Conservation (phyloP, 1,140 invertebrate genomes). For the Oedothorax gibbosus region DNA sequence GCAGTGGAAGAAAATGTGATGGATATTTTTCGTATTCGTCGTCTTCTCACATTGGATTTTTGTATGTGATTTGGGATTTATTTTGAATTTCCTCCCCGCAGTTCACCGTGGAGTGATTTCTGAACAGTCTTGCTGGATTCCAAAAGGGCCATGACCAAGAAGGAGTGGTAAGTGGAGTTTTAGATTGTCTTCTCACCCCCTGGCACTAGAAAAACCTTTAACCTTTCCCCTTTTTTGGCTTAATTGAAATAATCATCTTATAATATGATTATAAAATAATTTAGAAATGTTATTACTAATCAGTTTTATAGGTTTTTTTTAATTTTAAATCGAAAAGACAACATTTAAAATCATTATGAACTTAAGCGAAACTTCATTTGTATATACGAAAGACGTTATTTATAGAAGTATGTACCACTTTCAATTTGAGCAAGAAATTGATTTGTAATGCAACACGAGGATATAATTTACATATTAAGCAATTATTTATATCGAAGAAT, state of each 20-base stretch:
- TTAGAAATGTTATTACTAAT: background rate
- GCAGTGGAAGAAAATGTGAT: no score
- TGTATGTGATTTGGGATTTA: background rate
- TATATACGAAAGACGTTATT: no score
- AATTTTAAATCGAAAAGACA: background rate
- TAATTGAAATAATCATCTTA: background rate
- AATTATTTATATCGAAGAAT: no score
- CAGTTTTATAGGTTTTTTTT: background rate
- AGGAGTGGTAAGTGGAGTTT: conserved; percentile 36
- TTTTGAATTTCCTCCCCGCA: conserved; percentile 4
- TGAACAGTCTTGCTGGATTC: conserved; percentile 39
- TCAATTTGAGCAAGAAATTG: no score
- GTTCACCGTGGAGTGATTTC: background rate
- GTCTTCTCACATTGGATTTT: conserved; percentile 18
- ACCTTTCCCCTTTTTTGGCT: background rate
- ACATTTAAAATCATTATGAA: background rate
- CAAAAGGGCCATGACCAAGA: conserved; percentile 45
- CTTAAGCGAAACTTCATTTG: no score
- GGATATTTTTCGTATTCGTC: background rate
- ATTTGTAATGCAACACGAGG: no score
- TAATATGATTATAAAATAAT: background rate
- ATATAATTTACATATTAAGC: no score
- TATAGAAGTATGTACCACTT: no score
- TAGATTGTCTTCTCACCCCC: background rate
- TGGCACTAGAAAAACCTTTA: no score